Evolutionary conservation across 30 jellyfish, hydroid and myxozoan species (phyloP).

Genomic region (Chironex yamaguchii): DNA sequence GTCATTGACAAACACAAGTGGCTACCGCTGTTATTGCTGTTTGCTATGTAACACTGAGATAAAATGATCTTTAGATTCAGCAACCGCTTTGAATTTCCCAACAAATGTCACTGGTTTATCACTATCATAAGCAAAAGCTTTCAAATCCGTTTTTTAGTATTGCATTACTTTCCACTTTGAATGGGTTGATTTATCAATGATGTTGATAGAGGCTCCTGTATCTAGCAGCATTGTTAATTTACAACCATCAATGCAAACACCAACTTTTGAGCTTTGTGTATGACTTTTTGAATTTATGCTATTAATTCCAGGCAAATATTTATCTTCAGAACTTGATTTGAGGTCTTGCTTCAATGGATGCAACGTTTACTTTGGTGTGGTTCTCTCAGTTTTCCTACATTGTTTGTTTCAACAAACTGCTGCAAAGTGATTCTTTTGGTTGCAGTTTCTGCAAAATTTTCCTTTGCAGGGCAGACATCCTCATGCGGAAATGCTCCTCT

Average conservation of each 20-base stretch:
- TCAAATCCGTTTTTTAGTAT: background rate
- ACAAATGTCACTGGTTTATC: slow-evolving; percentile 9
- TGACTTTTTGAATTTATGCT: background rate
- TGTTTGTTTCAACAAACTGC: slow-evolving; percentile 5
- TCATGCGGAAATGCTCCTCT: slow-evolving; percentile 18
- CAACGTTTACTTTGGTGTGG: background rate
- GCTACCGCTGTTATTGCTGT: slow-evolving; percentile 4
- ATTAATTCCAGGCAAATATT: background rate
- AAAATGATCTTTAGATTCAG: background rate
- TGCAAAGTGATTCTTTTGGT: slow-evolving; percentile 1
- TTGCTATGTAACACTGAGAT: background rate
- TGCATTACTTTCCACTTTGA: background rate
- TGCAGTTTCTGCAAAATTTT: slow-evolving; percentile 13
- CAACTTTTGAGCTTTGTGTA: no score
- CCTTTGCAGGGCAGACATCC: slow-evolving; percentile 26
- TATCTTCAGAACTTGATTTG: slow-evolving; percentile 10
- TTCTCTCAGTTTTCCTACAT: background rate
- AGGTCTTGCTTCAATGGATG: background rate
- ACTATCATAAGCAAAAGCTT: background rate
- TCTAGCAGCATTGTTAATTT: background rate
- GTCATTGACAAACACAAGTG: no score
- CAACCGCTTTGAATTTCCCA: slow-evolving; percentile 15
- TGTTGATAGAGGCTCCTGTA: slow-evolving; percentile 29
- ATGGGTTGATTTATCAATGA: background rate
- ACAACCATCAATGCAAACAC: background rate